Conservation (phyloP, 2,888 invertebrate species). For the Athalia rosae region DNA sequence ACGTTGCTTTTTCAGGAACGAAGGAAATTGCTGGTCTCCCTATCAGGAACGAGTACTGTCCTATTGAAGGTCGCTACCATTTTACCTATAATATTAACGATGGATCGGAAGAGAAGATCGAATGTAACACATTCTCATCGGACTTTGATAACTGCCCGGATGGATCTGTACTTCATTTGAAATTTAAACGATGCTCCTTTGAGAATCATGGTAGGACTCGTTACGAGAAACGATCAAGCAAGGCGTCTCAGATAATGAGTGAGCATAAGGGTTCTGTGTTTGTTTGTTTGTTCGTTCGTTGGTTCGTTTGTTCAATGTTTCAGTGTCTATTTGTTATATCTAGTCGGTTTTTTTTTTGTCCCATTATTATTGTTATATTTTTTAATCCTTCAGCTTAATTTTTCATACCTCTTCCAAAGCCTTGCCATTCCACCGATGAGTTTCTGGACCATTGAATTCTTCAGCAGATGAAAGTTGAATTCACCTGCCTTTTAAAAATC, state of each 20-base stretch:
- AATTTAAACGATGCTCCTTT: slow-evolving; percentile 77
- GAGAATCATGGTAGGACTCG: slow-evolving; percentile 75
- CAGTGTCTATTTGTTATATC: not conserved
- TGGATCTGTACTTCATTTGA: slow-evolving; percentile 77
- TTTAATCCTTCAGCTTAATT: not conserved
- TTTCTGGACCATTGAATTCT: too few relatives aligned
- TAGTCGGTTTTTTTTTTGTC: not conserved
- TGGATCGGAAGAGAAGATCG: slow-evolving; percentile 73
- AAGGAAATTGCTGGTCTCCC: slow-evolving; percentile 74
- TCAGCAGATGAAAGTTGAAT: not conserved
- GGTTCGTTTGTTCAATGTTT: not conserved
- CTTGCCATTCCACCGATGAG: not conserved
- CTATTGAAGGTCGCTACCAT: slow-evolving; percentile 78
- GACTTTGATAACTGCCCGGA: slow-evolving; percentile 79
- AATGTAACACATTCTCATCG: slow-evolving; percentile 77
- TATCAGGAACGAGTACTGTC: slow-evolving; percentile 78
- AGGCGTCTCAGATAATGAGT: slow-evolving; percentile 38
- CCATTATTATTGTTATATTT: not conserved
- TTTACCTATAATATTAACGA: slow-evolving; percentile 77
- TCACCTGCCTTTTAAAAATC: too few relatives aligned
- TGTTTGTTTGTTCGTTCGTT: slow-evolving; percentile 1
- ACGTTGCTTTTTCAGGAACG: slow-evolving; percentile 72
- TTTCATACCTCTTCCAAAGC: not conserved
- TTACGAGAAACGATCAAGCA: slow-evolving; percentile 25
- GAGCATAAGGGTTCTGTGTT: slow-evolving; percentile 44